phyloP scores from a whole-genome alignment of 2,888 invertebrate species.

The Cephus spinipes region DNA sequence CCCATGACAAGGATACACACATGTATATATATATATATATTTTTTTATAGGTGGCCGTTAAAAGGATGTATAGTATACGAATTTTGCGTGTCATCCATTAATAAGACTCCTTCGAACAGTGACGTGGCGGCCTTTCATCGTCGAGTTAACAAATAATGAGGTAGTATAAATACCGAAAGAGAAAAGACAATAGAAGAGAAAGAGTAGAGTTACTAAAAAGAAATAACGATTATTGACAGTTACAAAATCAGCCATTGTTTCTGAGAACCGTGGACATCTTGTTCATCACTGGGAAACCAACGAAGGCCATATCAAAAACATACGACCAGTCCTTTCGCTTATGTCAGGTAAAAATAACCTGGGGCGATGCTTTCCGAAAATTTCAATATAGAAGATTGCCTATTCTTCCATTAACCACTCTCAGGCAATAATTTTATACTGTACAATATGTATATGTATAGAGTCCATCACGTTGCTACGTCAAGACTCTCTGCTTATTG shows the following conservation, averaged over 20 bases:
- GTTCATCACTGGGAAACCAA: neutral
- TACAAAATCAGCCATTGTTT: neutral
- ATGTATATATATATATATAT: neutral
- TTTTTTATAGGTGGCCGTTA: neutral
- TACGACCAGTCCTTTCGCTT: neutral
- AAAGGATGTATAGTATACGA: neutral
- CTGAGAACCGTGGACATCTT: neutral
- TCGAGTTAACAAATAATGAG: neutral
- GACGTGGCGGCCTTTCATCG: neutral
- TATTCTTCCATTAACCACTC: neutral
- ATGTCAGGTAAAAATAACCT: neutral
- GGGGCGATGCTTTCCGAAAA: neutral
- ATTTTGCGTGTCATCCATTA: neutral
- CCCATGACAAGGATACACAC: neutral
- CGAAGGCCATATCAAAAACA: neutral
- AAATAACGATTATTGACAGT: neutral
- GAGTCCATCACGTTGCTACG: neutral
- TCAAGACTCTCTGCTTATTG: conserved; percentile 13
- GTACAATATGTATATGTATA: neutral
- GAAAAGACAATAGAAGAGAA: neutral
- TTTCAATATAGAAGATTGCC: neutral
- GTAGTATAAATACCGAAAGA: neutral
- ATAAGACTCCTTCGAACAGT: neutral
- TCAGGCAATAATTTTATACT: neutral
- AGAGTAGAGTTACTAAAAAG: neutral